phyloP scores from a whole-genome alignment of 2,888 invertebrate genomes.

The Trichacis sp. region DNA sequence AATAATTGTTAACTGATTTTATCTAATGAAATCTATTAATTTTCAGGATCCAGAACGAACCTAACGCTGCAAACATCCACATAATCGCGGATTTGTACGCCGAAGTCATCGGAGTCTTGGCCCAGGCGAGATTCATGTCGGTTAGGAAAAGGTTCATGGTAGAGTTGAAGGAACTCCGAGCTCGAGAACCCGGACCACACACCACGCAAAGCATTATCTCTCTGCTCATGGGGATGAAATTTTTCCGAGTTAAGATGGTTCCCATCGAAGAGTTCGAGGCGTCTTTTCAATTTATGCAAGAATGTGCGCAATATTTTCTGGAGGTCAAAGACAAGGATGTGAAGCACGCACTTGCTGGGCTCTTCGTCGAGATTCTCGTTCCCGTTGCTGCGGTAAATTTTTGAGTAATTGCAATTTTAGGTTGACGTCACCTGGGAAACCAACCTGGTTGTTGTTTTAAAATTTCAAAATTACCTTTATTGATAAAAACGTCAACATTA shows the following conservation, averaged over 20 bases:
- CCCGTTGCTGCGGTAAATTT: constrained; percentile 97
- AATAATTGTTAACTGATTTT: too few species aligned
- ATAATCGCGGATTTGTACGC: constrained; percentile 98
- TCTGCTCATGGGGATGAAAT: constrained; percentile 99
- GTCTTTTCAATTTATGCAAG: constrained; percentile 98
- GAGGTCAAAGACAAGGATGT: constrained; percentile 99
- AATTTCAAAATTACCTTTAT: too few species aligned
- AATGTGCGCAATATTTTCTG: constrained; percentile 97
- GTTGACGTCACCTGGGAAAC: too few species aligned
- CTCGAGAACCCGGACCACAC: constrained; percentile 89
- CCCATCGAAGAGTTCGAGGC: constrained; percentile 99
- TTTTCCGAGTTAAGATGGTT: constrained; percentile 95
- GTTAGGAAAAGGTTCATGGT: constrained; percentile 92
- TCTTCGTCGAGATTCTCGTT: constrained; percentile 98
- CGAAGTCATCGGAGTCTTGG: constrained; percentile 95
- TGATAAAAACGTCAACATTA: too few species aligned
- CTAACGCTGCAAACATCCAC: constrained; percentile 95
- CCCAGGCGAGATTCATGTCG: constrained; percentile 92
- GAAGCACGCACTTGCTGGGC: constrained; percentile 95
- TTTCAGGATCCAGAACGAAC: constrained; percentile 85
- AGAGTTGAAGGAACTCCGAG: constrained; percentile 88
- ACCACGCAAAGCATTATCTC: constrained; percentile 96
- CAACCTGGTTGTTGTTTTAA: too few species aligned
- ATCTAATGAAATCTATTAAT: constrained; percentile 42
- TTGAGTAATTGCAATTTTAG: constrained; percentile 1